phyloP scores from a whole-genome alignment of 2,888 invertebrate genomes.

The Eumacrocentrus americanus region DNA sequence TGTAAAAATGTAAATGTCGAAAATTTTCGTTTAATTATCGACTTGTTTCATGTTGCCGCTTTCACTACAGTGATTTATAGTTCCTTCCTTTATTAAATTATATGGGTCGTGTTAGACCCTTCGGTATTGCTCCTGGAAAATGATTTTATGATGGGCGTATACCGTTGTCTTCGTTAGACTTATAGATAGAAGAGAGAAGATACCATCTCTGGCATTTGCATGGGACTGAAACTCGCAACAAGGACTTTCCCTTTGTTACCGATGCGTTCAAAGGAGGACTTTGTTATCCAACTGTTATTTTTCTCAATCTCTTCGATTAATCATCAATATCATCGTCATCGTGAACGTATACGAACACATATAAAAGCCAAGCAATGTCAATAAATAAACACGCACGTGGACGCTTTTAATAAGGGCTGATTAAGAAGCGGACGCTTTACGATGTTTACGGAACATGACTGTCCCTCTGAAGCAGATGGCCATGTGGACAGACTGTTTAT shows the following conservation, averaged over 20 bases:
- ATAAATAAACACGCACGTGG: no score
- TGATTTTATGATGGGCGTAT: neutral
- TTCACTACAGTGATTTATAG: no score
- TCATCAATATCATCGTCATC: no score
- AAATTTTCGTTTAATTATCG: no score
- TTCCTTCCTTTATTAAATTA: neutral
- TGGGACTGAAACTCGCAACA: neutral
- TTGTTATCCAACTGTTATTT: no score
- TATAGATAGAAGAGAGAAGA: neutral
- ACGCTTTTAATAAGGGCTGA: conserved; percentile 44
- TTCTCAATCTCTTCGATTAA: no score
- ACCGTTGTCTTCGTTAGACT: neutral
- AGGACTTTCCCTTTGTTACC: conserved; percentile 6
- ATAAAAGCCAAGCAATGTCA: no score
- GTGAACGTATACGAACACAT: no score
- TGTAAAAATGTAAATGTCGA: no score
- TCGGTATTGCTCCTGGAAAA: neutral
- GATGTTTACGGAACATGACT: conserved; percentile 56
- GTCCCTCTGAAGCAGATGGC: no score
- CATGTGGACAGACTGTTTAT: neutral
- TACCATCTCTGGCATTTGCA: neutral
- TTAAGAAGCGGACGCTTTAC: conserved; percentile 56
- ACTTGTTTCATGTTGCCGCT: no score
- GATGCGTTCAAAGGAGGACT: no score
- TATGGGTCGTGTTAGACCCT: neutral